Evolutionary conservation across 2,888 invertebrate species (phyloP).

Genomic region (Helicoverpa assulta): DNA sequence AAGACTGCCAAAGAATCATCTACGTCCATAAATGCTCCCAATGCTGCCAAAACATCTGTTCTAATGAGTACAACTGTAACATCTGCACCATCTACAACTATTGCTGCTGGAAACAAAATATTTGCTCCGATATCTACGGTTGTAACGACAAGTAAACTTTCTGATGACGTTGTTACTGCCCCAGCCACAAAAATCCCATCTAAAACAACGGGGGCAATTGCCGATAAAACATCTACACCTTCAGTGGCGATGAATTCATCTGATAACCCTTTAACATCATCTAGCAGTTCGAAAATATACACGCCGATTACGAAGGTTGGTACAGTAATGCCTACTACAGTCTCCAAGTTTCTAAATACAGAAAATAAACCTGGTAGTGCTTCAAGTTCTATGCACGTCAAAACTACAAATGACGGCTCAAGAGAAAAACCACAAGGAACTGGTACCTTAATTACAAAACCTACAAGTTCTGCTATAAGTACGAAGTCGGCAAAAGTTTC

Average conservation of each 20-base stretch:
- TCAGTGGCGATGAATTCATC: constrained; percentile 29
- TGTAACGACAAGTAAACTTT: constrained; percentile 12
- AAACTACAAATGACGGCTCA: constrained; percentile 25
- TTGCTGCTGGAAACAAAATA: constrained; percentile 5
- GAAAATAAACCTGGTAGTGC: constrained; percentile 37
- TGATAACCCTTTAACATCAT: constrained; percentile 36
- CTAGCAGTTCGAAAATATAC: constrained; percentile 19
- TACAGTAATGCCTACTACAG: constrained; percentile 6
- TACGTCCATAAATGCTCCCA: not conserved
- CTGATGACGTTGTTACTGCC: not conserved
- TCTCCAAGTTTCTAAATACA: constrained; percentile 7
- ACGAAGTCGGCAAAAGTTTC: constrained; percentile 39
- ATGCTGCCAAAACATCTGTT: constrained; percentile 7
- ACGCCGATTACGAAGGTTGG: constrained; percentile 12
- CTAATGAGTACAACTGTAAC: not conserved
- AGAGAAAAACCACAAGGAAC: constrained; percentile 39
- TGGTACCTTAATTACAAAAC: constrained; percentile 25
- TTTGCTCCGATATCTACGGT: not conserved
- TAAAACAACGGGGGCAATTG: constrained; percentile 1
- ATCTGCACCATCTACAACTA: not conserved
- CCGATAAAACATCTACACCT: constrained; percentile 22
- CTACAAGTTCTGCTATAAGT: constrained; percentile 22
- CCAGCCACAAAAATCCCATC: not conserved
- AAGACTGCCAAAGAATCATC: constrained; percentile 11
- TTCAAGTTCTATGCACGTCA: constrained; percentile 28